Conservation (phyloP, 2,113 vertebrate genomes). For the Mellivora capensis region DNA sequence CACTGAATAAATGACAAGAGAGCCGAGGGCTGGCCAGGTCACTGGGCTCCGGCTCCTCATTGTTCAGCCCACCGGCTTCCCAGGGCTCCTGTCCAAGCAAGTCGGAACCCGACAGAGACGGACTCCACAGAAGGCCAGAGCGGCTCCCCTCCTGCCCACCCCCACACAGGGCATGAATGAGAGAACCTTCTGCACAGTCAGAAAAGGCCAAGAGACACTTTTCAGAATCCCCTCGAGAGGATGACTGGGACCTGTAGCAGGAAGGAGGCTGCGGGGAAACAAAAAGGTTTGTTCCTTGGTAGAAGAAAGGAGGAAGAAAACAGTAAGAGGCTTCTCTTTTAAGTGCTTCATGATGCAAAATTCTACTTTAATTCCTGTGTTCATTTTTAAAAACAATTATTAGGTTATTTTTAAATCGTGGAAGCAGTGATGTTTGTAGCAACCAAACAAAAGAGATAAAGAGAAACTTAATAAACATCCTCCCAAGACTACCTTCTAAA, state of each 20-base stretch:
- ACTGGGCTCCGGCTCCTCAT: not conserved
- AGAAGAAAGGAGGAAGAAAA: not conserved
- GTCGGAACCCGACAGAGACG: not conserved
- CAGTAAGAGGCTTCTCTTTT: not conserved
- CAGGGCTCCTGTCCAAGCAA: not conserved
- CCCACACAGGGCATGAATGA: not conserved
- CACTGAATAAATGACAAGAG: not conserved
- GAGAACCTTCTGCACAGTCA: not conserved
- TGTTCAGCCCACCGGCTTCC: slow-evolving; percentile 18
- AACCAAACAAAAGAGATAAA: not conserved
- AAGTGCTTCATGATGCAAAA: not conserved
- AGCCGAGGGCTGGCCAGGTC: not conserved
- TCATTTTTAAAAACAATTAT: not conserved
- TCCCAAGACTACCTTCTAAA: not conserved
- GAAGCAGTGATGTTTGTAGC: not conserved
- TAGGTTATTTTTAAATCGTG: not conserved
- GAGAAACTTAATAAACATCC: not conserved
- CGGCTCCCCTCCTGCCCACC: slow-evolving; percentile 19
- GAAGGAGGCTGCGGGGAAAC: not conserved
- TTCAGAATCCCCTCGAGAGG: not conserved
- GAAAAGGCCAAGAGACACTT: not conserved
- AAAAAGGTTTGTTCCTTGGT: not conserved
- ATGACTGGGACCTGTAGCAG: not conserved
- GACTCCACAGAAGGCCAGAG: not conserved
- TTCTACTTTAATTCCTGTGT: not conserved